Conservation (phyloP, 2,113 vertebrate species). For the Ciconia maguari region DNA sequence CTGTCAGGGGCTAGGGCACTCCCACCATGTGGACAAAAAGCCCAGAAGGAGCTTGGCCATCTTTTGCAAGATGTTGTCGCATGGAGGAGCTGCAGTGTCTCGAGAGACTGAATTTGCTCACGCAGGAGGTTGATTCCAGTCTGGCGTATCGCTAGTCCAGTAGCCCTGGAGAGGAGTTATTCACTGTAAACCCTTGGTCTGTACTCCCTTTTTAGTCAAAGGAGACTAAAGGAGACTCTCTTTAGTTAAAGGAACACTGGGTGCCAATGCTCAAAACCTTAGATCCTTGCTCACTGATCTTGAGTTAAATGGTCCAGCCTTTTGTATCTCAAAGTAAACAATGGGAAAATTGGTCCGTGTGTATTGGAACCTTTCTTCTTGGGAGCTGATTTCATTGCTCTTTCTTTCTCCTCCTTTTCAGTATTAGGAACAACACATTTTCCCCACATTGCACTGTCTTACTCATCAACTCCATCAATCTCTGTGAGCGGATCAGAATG, state of each 20-base stretch:
- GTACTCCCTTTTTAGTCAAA: background rate
- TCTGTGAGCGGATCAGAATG: conserved; percentile 62
- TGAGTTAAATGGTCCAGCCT: background rate
- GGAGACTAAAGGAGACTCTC: background rate
- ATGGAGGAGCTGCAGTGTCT: background rate
- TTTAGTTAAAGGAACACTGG: background rate
- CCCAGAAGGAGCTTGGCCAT: background rate
- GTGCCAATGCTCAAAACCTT: background rate
- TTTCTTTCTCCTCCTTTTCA: conserved; percentile 22
- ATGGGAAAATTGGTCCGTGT: background rate
- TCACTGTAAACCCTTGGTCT: background rate
- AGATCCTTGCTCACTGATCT: background rate
- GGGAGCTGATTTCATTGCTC: background rate
- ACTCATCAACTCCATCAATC: conserved; percentile 67
- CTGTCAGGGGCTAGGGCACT: background rate
- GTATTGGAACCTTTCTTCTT: background rate
- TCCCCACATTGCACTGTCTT: conserved; percentile 63
- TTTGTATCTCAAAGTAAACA: background rate
- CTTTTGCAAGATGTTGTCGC: background rate
- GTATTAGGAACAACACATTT: conserved; percentile 77
- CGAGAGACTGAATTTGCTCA: background rate
- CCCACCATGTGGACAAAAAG: background rate
- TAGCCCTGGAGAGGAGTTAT: background rate
- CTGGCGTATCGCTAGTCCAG: background rate
- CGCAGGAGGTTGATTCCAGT: background rate